Percentiles rank a stretch among this genome's conserved stretches.
These are phyloP conservation scores for Aurelia aurita complex sp. Pacific DNA, from an alignment of 30 jellyfish, hydroid and myxozoan species.

Conservation along the genomic window DNA sequence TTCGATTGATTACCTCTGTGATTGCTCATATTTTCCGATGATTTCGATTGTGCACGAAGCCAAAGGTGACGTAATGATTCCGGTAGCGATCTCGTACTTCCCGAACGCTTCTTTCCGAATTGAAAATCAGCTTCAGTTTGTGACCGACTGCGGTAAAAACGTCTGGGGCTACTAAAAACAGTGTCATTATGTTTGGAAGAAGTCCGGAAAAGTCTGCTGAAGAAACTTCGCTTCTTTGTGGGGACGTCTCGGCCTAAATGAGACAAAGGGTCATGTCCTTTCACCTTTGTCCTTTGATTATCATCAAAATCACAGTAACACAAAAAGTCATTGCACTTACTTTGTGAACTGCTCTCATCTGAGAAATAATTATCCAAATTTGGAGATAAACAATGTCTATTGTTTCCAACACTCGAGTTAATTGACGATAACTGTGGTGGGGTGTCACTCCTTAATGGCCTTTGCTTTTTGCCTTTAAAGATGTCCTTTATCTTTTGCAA, in stretches of 20 bases:
- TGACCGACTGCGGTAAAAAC: conserved; percentile 13
- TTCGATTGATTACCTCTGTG: conserved; percentile 2
- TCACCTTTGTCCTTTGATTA: neutral
- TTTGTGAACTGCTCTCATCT: conserved; percentile 24
- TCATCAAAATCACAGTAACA: conserved; percentile 49
- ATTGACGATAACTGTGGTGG: neutral
- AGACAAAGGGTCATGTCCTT: conserved; percentile 49
- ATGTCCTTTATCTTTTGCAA: conserved; percentile 40
- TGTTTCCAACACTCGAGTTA: neutral
- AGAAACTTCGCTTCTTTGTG: conserved; percentile 30
- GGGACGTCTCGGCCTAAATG: conserved; percentile 47
- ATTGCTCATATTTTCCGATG: conserved; percentile 24
- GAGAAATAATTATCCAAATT: conserved; percentile 23
- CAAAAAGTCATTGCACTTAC: conserved; percentile 16
- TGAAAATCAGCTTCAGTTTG: conserved; percentile 26
- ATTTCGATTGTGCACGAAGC: conserved; percentile 37
- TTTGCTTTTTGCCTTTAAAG: neutral
- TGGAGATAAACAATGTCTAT: conserved; percentile 25
- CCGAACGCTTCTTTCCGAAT: conserved; percentile 60
- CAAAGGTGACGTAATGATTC: conserved; percentile 55
- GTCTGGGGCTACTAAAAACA: neutral
- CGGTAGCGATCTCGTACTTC: conserved; percentile 72
- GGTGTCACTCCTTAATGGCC: conserved; percentile 14
- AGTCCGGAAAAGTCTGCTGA: conserved; percentile 37
- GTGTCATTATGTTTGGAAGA: conserved; percentile 1